Percentiles rank a stretch among this genome's conserved stretches.
Evolutionary conservation across 2,797 vertebrate species (phyloP).

Genomic region (Spondyliosoma cantharus): DNA sequence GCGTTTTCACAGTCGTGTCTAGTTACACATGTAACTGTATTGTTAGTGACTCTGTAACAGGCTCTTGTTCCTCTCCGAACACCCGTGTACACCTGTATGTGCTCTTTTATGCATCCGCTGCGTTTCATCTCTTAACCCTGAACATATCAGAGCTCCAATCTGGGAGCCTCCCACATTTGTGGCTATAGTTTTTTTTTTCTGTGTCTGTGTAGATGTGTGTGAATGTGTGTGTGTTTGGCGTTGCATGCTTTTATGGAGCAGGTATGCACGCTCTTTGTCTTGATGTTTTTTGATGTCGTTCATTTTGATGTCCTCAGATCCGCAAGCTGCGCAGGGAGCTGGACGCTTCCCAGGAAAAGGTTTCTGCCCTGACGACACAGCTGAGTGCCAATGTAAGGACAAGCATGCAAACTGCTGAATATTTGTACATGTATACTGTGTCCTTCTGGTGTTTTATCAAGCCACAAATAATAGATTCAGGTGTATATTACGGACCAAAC

Average conservation of each 20-base stretch:
- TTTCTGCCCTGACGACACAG: conserved; percentile 97
- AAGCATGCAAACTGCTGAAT: background rate
- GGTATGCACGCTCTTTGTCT: conserved; percentile 30
- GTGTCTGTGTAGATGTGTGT: background rate
- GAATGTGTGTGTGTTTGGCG: background rate
- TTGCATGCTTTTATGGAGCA: conserved; percentile 4
- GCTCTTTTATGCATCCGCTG: conserved; percentile 30
- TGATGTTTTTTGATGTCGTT: conserved; percentile 19
- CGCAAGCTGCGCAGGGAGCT: conserved; percentile 95
- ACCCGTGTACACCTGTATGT: conserved; percentile 63
- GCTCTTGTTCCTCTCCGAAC: conserved; percentile 58
- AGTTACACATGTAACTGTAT: conserved; percentile 66
- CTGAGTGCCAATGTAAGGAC: conserved; percentile 92
- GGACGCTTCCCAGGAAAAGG: conserved; percentile 98
- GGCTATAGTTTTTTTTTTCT: background rate
- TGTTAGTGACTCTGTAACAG: conserved; percentile 57
- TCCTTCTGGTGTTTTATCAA: background rate
- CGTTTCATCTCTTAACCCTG: conserved; percentile 42
- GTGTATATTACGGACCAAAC: background rate
- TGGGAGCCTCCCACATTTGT: conserved; percentile 56
- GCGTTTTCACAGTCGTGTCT: conserved; percentile 62
- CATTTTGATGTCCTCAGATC: conserved; percentile 83
- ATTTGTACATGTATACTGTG: background rate
- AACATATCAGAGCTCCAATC: conserved; percentile 47
- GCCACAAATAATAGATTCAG: too few relatives aligned